Base-by-base conservation (phyloP, 2,888 invertebrate genomes). In the Mystacides longicornis region DNA sequence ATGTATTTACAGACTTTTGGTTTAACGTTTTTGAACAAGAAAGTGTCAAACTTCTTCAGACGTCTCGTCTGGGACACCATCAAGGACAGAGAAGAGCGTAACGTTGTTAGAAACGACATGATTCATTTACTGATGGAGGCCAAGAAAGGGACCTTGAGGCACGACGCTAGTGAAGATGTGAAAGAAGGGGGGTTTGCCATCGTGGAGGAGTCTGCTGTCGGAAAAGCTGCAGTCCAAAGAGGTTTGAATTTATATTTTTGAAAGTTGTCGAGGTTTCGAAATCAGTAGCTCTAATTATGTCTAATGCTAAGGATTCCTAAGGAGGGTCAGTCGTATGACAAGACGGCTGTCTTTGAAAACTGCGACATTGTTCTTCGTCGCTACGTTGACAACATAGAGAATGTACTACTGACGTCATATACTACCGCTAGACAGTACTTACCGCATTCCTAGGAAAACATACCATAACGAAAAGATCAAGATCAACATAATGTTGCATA, bases 71-170 rank as follows among this genome's bases (percentile, higher is more conserved):
- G 27, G 27, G 27, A 27, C 11, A 27, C 27, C 11, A 27, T 27
- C 27, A 27, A 27, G 11, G 27, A 27, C 11, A 27, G 27, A 11
- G 27, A 27, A 11, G 27, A 27, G 27, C 27, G 11, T 11, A 27
- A 27, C 11, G 11, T 11, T 7, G 27, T 27, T 7, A 27, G 79
- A 19, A 72, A 73, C 1, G 78, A 78, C 58, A 78, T 81, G 77
- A 76, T 81, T 20, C 74, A 81, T 51, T 62, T 81, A 7, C 66
- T 81, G 1, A 71, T 81, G 71, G 76, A 81, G 64, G 75, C 79
- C 7, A 74, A 72, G 55, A 75, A 74, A 65, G 76, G 73, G 3
- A 49, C 55, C 3, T 37, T 60, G 27, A 57, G 49, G 19, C 62
- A 72, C 68, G 71, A 53, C 63, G 7, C 27, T 1, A 66, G 66